These are phyloP conservation scores for Microtus richardsoni DNA, from an alignment of 2,113 vertebrate species.

Conservation along the genomic window DNA sequence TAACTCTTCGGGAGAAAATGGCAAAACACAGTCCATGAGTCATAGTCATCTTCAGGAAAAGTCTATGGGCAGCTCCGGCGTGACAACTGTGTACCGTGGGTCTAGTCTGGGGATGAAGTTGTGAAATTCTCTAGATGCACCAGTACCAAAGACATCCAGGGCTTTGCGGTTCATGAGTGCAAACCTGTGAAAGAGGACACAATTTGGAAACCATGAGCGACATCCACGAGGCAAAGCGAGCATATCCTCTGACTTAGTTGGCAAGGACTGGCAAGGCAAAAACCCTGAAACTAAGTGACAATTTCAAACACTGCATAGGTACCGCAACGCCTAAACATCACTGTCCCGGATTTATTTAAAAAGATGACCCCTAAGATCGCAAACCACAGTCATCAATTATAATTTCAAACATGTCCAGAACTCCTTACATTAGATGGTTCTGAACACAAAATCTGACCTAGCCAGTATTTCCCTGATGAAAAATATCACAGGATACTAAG, in stretches of 20 bases:
- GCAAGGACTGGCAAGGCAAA: not conserved
- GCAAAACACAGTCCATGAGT: constrained; percentile 72
- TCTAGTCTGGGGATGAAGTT: constrained; percentile 94
- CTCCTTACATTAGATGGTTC: constrained; percentile 11
- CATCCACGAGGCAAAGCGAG: not conserved
- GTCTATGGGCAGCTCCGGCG: constrained; percentile 87
- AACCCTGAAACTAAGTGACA: not conserved
- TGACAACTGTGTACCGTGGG: constrained; percentile 88
- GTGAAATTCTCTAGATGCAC: constrained; percentile 94
- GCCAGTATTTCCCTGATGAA: constrained; percentile 28
- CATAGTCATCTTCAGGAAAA: constrained; percentile 86
- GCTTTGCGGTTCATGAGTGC: constrained; percentile 95
- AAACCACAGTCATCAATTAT: not conserved
- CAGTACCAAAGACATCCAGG: constrained; percentile 95
- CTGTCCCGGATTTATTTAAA: not conserved
- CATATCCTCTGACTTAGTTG: not conserved
- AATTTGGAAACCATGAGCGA: not conserved
- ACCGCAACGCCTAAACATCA: not conserved
- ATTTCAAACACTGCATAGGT: not conserved
- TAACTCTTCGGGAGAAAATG: constrained; percentile 83
- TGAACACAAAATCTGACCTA: constrained; percentile 31
- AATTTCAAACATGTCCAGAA: not conserved
- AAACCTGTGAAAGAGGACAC: constrained; percentile 89
- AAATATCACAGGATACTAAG: constrained; percentile 36
- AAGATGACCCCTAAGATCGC: not conserved